These are phyloP conservation scores for Phoenicopterus ruber DNA, from an alignment of 2,113 vertebrate species.

Conservation along the genomic window DNA sequence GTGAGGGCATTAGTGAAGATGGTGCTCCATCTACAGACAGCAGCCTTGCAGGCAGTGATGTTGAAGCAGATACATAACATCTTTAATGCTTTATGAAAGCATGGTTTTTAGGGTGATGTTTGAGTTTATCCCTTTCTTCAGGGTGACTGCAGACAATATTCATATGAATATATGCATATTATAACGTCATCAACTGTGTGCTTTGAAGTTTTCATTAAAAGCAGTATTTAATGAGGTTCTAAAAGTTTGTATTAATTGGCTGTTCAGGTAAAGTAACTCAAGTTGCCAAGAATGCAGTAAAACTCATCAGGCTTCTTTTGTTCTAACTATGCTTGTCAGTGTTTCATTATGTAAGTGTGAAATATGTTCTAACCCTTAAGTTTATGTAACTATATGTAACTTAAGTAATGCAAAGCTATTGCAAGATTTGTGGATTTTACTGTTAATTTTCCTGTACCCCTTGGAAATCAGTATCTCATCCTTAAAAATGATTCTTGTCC, in stretches of 20 bases:
- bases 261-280: conserved; percentile 57
- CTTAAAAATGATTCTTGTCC: neutral
- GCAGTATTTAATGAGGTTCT: conserved; percentile 44
- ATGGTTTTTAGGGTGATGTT: conserved; percentile 47
- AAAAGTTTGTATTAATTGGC: conserved; percentile 58
- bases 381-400: conserved; percentile 59
- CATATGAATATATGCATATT: conserved; percentile 45
- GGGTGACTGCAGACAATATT: conserved; percentile 55
- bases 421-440: conserved; percentile 17
- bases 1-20: conserved; percentile 55
- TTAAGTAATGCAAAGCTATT: conserved; percentile 37
- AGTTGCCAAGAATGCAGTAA: conserved; percentile 48
- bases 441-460: conserved; percentile 5
- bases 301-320: conserved; percentile 54
- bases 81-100: conserved; percentile 12
- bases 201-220: conserved; percentile 64
- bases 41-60: conserved; percentile 87
- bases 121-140: conserved; percentile 46
- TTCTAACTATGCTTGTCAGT: conserved; percentile 47
- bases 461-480: neutral
- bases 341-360: conserved; percentile 62
- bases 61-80: conserved; percentile 71
- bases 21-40: conserved; percentile 84
- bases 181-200: conserved; percentile 50
- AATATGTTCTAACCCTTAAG: conserved; percentile 54